Conservation (phyloP, 2,113 vertebrate genomes). For the Scopus umbretta region DNA sequence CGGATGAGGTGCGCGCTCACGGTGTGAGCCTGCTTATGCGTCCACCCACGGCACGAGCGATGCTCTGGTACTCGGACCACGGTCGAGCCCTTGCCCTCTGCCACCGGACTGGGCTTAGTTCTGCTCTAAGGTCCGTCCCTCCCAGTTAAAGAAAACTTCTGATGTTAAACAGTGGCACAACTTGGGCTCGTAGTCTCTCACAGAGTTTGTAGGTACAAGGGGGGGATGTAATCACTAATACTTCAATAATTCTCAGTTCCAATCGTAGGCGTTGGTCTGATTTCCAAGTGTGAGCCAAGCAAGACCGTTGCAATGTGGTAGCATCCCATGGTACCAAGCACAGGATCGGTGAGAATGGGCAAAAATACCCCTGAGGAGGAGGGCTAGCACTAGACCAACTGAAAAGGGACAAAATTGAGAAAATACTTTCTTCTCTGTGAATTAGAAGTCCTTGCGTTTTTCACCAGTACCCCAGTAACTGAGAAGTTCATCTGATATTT, state of each 20-base stretch:
- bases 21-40: background rate
- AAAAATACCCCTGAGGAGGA: background rate
- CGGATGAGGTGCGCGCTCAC: background rate
- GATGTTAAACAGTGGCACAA: background rate
- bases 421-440: background rate
- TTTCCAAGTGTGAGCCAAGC: background rate
- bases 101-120: background rate
- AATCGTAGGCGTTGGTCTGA: background rate
- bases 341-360: background rate
- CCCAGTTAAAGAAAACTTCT: background rate
- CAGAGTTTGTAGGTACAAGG: background rate
- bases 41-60: background rate
- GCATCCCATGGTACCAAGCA: background rate
- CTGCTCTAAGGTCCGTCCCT: background rate
- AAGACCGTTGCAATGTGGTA: background rate
- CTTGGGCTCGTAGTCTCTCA: background rate
- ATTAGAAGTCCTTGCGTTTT: background rate
- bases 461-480: background rate
- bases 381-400: background rate
- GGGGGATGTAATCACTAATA: conserved; percentile 8
- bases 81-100: background rate
- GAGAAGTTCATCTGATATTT: conserved; percentile 24
- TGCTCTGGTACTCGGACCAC: background rate
- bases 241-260: background rate
- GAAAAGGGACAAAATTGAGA: background rate